Percentiles rank a stretch among this genome's conserved stretches.
Evolutionary conservation across 2,113 vertebrate species (phyloP).

Genomic region (Euleptes europaea): DNA sequence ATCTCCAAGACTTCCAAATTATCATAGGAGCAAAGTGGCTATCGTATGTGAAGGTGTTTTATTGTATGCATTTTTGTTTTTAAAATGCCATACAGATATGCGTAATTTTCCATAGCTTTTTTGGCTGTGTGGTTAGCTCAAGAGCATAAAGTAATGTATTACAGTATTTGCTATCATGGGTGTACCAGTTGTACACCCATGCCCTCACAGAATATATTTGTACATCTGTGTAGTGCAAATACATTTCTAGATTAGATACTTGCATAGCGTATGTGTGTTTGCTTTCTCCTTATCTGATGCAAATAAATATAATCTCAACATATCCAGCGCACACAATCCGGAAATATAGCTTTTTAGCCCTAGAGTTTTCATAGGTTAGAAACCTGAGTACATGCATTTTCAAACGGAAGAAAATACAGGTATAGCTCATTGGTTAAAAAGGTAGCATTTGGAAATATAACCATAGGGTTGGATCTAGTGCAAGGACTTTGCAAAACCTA

Average conservation of each 20-base stretch:
- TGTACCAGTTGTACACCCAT: slow-evolving; percentile 31
- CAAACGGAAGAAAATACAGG: neutral
- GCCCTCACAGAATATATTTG: slow-evolving; percentile 47
- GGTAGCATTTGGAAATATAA: too few species aligned
- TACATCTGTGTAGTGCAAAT: slow-evolving; percentile 41
- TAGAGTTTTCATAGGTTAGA: neutral
- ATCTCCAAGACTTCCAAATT: neutral
- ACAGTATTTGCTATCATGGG: slow-evolving; percentile 28
- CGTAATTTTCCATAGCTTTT: neutral
- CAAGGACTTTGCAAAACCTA: too few species aligned
- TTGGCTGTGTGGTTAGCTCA: neutral
- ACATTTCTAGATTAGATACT: slow-evolving; percentile 57
- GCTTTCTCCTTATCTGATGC: neutral
- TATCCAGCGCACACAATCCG: slow-evolving; percentile 10
- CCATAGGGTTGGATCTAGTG: too few species aligned
- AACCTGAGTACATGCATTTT: neutral
- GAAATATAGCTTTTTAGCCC: neutral
- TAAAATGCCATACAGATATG: slow-evolving; percentile 3
- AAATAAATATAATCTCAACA: neutral
- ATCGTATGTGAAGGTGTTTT: neutral
- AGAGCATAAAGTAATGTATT: slow-evolving; percentile 13
- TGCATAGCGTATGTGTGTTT: neutral
- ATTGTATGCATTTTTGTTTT: slow-evolving; percentile 2
- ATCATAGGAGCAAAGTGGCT: neutral
- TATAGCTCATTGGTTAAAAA: too few species aligned